These are phyloP conservation scores for Ciconia maguari DNA, from an alignment of 2,113 vertebrate genomes.

Conservation along the genomic window DNA sequence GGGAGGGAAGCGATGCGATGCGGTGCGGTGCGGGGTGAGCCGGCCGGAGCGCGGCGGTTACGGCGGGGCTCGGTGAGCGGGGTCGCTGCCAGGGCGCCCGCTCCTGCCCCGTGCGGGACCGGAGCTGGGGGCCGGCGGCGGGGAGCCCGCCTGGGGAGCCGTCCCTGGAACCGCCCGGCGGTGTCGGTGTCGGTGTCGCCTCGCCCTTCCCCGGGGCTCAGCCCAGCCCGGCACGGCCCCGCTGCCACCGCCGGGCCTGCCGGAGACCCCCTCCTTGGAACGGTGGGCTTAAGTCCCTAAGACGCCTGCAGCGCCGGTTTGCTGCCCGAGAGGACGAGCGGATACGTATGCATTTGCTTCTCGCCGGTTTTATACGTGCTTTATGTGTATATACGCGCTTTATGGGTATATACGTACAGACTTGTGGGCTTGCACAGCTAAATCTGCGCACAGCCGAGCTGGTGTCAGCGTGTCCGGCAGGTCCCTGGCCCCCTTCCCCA, in stretches of 20 bases:
- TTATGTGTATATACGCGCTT: fast-evolving
- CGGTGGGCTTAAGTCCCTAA: neutral
- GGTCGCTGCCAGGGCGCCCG: too few species aligned
- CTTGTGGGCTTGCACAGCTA: fast-evolving
- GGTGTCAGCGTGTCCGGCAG: fast-evolving
- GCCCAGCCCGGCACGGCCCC: neutral
- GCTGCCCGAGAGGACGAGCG: neutral
- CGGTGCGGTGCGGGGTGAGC: neutral
- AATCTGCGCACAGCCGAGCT: fast-evolving
- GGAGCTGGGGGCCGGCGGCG: neutral
- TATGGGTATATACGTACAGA: fast-evolving
- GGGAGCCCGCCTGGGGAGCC: neutral
- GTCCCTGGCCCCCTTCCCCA: fast-evolving
- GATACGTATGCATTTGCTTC: fast-evolving
- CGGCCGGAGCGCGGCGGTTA: neutral
- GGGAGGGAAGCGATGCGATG: neutral
- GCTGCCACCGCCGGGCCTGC: neutral
- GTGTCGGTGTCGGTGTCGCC: neutral
- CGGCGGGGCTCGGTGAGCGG: neutral
- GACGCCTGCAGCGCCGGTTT: neutral
- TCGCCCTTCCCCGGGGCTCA: neutral
- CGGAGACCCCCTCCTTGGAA: neutral
- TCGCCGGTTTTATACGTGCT: neutral
- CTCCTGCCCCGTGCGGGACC: neutral
- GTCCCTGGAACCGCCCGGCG: neutral